phyloP scores from a whole-genome alignment of 2,888 invertebrate species.

The Scotopteryx bipunctaria region DNA sequence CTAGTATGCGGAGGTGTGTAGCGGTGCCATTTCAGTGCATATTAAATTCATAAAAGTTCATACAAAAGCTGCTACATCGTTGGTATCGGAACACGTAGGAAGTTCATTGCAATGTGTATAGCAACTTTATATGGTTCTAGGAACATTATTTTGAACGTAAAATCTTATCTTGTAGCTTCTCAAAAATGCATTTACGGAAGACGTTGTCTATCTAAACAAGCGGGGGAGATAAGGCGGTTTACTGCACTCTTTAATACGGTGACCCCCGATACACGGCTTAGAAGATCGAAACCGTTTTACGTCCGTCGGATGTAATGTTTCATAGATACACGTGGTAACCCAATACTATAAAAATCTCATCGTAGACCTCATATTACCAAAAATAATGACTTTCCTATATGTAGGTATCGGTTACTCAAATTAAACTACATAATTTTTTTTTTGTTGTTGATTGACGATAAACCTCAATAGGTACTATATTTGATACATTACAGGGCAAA shows the following conservation, averaged over 20 bases:
- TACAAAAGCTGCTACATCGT: slow-evolving; percentile 29
- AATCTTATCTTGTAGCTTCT: slow-evolving; percentile 66
- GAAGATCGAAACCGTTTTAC: slow-evolving; percentile 14
- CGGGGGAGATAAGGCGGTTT: slow-evolving; percentile 72
- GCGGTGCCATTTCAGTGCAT: slow-evolving; percentile 19
- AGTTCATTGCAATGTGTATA: slow-evolving; percentile 33
- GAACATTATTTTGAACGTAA: slow-evolving; percentile 64
- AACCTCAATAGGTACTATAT: too few relatives aligned
- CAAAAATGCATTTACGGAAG: slow-evolving; percentile 72
- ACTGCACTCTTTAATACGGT: slow-evolving; percentile 62
- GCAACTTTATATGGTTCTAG: slow-evolving; percentile 47
- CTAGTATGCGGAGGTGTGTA: slow-evolving; percentile 9
- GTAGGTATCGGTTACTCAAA: background rate
- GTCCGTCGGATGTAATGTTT: slow-evolving; percentile 1
- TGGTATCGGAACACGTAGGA: slow-evolving; percentile 29
- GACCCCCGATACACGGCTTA: slow-evolving; percentile 46
- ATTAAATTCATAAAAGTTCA: slow-evolving; percentile 36
- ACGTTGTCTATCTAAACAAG: slow-evolving; percentile 66
- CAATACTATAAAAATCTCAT: too few relatives aligned
- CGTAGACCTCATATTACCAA: too few relatives aligned
- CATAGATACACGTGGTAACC: too few relatives aligned
- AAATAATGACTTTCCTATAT: too few relatives aligned
- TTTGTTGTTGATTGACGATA: too few relatives aligned
- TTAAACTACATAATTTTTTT: too few relatives aligned
- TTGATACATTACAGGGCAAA: background rate